Conservation (phyloP, 2,113 vertebrate species). For the Albula glossodonta region DNA sequence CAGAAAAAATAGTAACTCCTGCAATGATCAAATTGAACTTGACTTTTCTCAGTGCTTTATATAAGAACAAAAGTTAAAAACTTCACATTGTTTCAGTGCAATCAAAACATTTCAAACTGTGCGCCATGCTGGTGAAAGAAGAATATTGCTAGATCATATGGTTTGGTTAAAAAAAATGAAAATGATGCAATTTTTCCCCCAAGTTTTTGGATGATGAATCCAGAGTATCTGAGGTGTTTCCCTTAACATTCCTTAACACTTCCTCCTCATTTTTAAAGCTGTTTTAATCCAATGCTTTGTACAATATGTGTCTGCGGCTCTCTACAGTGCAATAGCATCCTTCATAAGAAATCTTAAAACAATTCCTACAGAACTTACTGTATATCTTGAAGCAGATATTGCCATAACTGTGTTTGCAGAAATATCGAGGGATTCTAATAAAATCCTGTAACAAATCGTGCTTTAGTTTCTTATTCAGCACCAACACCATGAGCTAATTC, state of each 20-base stretch:
- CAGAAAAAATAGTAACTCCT: background rate
- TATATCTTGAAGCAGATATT: constrained; percentile 74
- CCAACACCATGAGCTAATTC: background rate
- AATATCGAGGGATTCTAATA: constrained; percentile 75
- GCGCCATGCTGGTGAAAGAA: background rate
- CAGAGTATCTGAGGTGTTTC: constrained; percentile 69
- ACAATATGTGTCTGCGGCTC: constrained; percentile 68
- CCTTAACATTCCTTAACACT: constrained; percentile 60
- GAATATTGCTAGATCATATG: background rate
- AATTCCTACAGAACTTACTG: constrained; percentile 60
- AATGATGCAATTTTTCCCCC: constrained; percentile 41
- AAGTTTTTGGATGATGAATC: constrained; percentile 46
- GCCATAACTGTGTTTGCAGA: constrained; percentile 75
- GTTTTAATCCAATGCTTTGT: constrained; percentile 71
- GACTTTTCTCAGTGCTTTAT: background rate
- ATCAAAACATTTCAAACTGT: background rate
- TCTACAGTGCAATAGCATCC: constrained; percentile 60
- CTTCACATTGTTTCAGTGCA: background rate
- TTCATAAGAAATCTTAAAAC: constrained; percentile 53
- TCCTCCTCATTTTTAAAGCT: constrained; percentile 53
- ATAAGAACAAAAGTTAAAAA: background rate
- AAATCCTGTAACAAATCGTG: constrained; percentile 56
- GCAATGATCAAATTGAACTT: background rate
- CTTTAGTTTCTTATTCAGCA: background rate
- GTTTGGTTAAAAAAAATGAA: constrained; percentile 30